Evolutionary conservation across 2,113 vertebrate genomes (phyloP).

Genomic region (Gavia stellata): DNA sequence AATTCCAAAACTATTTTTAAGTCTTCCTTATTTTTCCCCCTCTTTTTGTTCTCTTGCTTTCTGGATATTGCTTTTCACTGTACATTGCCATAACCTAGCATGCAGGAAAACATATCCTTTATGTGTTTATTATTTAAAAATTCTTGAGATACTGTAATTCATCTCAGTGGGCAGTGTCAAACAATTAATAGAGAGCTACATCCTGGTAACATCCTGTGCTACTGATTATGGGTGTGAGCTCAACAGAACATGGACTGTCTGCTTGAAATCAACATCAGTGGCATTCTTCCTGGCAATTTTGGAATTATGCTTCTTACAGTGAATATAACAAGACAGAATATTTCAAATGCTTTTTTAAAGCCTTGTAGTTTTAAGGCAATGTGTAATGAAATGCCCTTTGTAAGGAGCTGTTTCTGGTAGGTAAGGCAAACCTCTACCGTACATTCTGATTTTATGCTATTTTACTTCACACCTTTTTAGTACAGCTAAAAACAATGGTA

Average conservation of each 20-base stretch:
- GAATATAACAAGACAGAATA: neutral
- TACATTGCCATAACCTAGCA: neutral
- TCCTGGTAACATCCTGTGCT: neutral
- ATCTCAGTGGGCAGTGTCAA: neutral
- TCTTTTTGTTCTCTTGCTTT: neutral
- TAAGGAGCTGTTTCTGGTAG: neutral
- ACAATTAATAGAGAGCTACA: neutral
- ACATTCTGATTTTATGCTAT: neutral
- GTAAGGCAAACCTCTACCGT: neutral
- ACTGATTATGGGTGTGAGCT: neutral
- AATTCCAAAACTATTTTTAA: neutral
- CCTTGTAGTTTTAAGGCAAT: neutral
- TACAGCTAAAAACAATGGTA: neutral
- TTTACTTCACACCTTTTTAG: neutral
- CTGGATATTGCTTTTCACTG: neutral
- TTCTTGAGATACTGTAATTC: neutral
- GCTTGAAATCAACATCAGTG: neutral
- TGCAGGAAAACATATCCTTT: neutral
- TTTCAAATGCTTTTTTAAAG: neutral
- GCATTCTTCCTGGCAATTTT: neutral
- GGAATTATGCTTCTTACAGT: neutral
- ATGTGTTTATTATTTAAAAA: neutral
- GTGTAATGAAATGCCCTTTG: neutral
- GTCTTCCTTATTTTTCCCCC: neutral
- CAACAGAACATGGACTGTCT: neutral